Evolutionary conservation across 2,888 invertebrate species (phyloP).

Genomic region (Heliconius ethilla): DNA sequence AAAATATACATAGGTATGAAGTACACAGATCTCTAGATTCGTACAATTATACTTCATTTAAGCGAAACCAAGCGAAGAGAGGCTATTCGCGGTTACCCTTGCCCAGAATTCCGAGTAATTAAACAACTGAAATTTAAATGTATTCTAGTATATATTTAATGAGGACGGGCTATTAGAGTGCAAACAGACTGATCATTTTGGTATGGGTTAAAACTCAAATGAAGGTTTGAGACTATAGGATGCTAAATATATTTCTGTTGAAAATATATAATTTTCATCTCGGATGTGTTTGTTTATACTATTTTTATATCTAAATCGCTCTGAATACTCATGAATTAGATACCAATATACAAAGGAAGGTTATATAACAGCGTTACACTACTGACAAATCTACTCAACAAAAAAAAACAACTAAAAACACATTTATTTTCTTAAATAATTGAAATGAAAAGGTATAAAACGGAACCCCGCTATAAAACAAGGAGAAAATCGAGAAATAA

Average conservation of each 20-base stretch:
- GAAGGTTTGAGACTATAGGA: constrained; percentile 48
- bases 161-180: constrained; percentile 75
- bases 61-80: constrained; percentile 37
- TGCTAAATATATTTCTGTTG: not conserved
- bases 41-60: constrained; percentile 61
- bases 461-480: constrained; percentile 21
- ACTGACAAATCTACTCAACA: not conserved
- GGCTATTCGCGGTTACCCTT: constrained; percentile 65
- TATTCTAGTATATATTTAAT: constrained; percentile 78
- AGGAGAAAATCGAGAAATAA: constrained; percentile 60
- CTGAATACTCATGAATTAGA: not conserved
- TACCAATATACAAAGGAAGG: too few relatives aligned
- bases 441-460: constrained; percentile 43
- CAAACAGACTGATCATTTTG: constrained; percentile 72
- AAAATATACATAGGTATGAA: constrained; percentile 45
- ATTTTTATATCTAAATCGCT: not conserved
- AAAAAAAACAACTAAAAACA: not conserved
- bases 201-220: constrained; percentile 79
- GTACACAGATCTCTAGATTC: constrained; percentile 54
- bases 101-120: constrained; percentile 76
- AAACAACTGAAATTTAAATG: constrained; percentile 80
- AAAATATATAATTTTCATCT: not conserved
- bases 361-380: not conserved
- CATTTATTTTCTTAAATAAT: not conserved
- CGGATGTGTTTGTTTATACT: too few relatives aligned